Conservation (phyloP, 2,888 invertebrate species). For the Lobophora halterata region DNA sequence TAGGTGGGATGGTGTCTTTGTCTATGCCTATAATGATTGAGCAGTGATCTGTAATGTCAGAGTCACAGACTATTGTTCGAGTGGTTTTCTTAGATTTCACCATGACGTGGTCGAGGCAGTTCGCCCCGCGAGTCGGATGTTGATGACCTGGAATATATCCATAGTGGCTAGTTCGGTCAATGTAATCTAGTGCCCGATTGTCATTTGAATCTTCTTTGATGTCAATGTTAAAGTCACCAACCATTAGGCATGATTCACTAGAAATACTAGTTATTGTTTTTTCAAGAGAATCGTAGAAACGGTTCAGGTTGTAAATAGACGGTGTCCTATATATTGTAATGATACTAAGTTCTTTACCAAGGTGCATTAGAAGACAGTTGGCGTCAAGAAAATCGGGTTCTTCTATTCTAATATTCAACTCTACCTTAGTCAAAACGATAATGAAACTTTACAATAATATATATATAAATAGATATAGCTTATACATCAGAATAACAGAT, state of each 20-base stretch:
- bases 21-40: background rate
- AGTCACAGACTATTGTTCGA: background rate
- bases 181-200: background rate
- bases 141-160: constrained; percentile 1
- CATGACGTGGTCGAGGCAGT: too few species aligned
- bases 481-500: too few species aligned
- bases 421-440: too few species aligned
- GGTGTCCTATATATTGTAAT: background rate
- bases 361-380: background rate
- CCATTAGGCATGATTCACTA: background rate
- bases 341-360: background rate
- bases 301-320: background rate
- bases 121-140: background rate
- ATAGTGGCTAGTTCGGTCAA: background rate
- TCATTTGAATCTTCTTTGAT: too few species aligned
- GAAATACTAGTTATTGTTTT: too few species aligned
- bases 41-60: constrained; percentile 1
- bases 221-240: background rate
- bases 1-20: too few species aligned
- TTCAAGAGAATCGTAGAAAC: background rate
- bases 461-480: too few species aligned
- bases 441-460: too few species aligned
- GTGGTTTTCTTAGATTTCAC: background rate
- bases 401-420: too few species aligned
- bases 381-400: too few species aligned